Conservation (phyloP, 2,888 invertebrate species). For the Tenthredo distinguenda region DNA sequence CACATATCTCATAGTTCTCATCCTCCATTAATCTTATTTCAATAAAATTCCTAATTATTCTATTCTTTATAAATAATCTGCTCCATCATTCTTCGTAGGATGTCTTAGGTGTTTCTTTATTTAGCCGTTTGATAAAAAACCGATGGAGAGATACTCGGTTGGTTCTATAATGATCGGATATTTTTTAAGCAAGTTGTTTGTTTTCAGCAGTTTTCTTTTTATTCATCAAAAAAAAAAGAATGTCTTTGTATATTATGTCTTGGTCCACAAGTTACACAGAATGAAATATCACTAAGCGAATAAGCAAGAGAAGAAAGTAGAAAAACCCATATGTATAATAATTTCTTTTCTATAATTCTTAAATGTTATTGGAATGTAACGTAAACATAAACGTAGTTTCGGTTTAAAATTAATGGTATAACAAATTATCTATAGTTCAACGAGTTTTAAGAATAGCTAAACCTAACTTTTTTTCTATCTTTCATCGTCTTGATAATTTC, state of each 20-base stretch:
- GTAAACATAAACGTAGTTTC: neutral
- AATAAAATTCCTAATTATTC: too few species aligned
- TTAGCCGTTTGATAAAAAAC: too few species aligned
- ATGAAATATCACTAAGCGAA: neutral
- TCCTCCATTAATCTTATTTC: too few species aligned
- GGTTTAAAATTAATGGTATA: neutral
- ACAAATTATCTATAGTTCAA: neutral
- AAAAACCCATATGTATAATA: neutral
- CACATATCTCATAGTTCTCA: too few species aligned
- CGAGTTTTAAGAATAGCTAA: neutral
- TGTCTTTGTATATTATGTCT: neutral
- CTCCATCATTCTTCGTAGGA: too few species aligned
- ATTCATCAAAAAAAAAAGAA: neutral
- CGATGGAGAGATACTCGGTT: too few species aligned
- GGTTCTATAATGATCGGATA: too few species aligned
- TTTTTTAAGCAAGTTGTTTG: neutral
- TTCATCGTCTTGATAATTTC: neutral
- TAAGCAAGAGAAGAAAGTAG: neutral
- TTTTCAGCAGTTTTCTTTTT: neutral
- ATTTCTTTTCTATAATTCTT: neutral
- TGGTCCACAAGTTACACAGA: constrained; percentile 8
- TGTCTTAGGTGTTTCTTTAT: too few species aligned
- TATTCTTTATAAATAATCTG: too few species aligned
- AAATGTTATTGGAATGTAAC: neutral
- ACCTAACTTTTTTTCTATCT: neutral